Evolutionary conservation across 2,797 vertebrate species (phyloP), one percentile per base, ranked within the genome.

Genomic region (Coregonus suidteri): DNA sequence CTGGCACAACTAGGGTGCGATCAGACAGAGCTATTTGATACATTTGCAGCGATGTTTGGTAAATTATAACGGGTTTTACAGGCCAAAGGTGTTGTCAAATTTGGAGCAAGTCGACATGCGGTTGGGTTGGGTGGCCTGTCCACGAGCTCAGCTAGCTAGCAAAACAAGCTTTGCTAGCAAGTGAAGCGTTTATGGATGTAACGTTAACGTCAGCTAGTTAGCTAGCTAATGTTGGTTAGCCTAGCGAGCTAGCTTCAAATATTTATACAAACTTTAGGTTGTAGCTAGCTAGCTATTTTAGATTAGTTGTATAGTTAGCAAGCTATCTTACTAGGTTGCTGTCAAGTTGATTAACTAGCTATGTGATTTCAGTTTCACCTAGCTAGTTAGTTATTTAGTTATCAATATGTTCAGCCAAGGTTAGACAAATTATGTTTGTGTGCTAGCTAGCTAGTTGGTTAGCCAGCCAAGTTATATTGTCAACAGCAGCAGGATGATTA

Each of bases 401-500:
- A 16, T 67, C 20, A 15, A 47, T n/a, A 15, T 68, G 30, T 68
- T 16, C 15, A 4, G 30, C 66, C 13, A 14, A 35, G 0, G 30
- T 7, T 18, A 5, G 16, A 9, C 16, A 18, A 6, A 18, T 18
- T 0, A 13, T 59, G 18, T 59, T 4, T 65, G 75, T 62, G 71
- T 75, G 41, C 83, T 16, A 16, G 3, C 31, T 68, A n/a, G 37
- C 41, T 71, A 65, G 41, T 47, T 47, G 9, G 64, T 15, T 20
- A 75, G 47, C 41, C 30, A 84, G 87, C n/a, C 37, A 51, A 34
- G 62, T 37, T 52, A 72, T 56, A 37, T 65, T 51, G 59, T 34
- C 37, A 20, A 35, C 54, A 56, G 14, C 31, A 37, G 1, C 4
- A 59, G 56, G 18, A 59, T 59, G 56, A n/a, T 59, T 18, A 47